Conservation (phyloP, 2,888 invertebrate genomes). For the Cosmia trapezina region DNA sequence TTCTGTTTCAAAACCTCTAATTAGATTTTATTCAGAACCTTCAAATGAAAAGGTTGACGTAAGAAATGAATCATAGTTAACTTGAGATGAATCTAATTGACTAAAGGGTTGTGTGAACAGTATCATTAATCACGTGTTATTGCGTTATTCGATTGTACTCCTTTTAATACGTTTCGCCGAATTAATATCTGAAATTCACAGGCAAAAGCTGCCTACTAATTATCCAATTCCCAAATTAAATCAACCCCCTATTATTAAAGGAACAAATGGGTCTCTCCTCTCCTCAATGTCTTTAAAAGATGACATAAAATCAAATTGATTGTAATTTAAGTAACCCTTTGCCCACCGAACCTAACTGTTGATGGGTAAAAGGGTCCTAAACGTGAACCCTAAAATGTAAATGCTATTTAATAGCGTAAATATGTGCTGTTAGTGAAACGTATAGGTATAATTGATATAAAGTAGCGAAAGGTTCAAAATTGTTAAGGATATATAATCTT, state of each 20-base stretch:
- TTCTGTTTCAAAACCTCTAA: slow-evolving; percentile 11
- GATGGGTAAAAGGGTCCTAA: slow-evolving; percentile 24
- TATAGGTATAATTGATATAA: slow-evolving; percentile 10
- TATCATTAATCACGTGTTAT: slow-evolving; percentile 22
- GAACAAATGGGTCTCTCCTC: slow-evolving; percentile 40
- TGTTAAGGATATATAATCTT: slow-evolving; percentile 11
- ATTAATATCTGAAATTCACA: slow-evolving; percentile 30
- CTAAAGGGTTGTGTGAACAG: not conserved
- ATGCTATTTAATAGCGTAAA: slow-evolving; percentile 21
- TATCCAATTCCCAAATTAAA: slow-evolving; percentile 53
- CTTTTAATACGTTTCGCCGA: slow-evolving; percentile 1
- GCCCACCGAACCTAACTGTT: slow-evolving; percentile 31
- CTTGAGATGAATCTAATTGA: slow-evolving; percentile 11
- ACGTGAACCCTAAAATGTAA: slow-evolving; percentile 26
- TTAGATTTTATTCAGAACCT: slow-evolving; percentile 1
- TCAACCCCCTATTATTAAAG: slow-evolving; percentile 53
- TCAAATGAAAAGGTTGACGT: slow-evolving; percentile 6
- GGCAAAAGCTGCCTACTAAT: slow-evolving; percentile 46
- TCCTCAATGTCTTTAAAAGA: slow-evolving; percentile 43
- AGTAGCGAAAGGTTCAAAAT: slow-evolving; percentile 18
- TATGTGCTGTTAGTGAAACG: slow-evolving; percentile 31
- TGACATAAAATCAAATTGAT: slow-evolving; percentile 52
- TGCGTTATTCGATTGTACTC: slow-evolving; percentile 2
- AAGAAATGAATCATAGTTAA: slow-evolving; percentile 4
- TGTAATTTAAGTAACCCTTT: slow-evolving; percentile 53